Conservation (phyloP, 2,113 vertebrate genomes). For the Girardinichthys multiradiatus region DNA sequence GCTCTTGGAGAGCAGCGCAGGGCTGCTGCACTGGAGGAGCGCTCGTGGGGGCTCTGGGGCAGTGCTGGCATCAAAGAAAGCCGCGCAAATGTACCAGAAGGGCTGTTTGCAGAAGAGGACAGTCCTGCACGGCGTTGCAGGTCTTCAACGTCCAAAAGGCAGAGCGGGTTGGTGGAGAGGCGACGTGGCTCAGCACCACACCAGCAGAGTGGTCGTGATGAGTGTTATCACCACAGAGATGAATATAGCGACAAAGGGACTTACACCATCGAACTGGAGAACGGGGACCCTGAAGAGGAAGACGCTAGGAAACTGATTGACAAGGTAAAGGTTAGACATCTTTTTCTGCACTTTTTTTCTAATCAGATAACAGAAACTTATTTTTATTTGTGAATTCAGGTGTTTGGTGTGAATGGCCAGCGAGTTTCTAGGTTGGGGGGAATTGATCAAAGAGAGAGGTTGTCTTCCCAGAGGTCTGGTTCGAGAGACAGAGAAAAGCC, state of each 20-base stretch:
- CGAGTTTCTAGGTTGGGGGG: slow-evolving; percentile 85
- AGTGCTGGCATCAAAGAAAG: slow-evolving; percentile 77
- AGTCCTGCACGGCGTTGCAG: slow-evolving; percentile 83
- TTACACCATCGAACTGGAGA: slow-evolving; percentile 94
- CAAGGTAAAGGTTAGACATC: slow-evolving; percentile 84
- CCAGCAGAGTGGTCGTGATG: slow-evolving; percentile 51
- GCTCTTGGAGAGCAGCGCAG: slow-evolving; percentile 85
- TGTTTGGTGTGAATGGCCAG: slow-evolving; percentile 92
- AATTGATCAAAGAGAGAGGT: slow-evolving; percentile 81
- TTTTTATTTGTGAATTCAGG: slow-evolving; percentile 71
- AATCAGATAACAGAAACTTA: background rate
- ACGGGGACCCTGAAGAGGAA: slow-evolving; percentile 88
- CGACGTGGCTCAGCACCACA: slow-evolving; percentile 48
- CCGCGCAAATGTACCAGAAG: slow-evolving; percentile 77
- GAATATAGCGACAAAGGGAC: slow-evolving; percentile 94
- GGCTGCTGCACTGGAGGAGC: slow-evolving; percentile 83
- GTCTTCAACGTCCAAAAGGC: slow-evolving; percentile 58
- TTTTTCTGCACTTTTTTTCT: background rate
- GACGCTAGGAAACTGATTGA: slow-evolving; percentile 94
- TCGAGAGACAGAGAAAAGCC: slow-evolving; percentile 82
- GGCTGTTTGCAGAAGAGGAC: slow-evolving; percentile 77
- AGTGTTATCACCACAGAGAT: slow-evolving; percentile 80
- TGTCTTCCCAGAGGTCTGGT: slow-evolving; percentile 63
- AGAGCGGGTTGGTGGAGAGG: slow-evolving; percentile 48
- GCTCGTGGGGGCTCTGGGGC: slow-evolving; percentile 81